These are phyloP conservation scores for Balanococcus diminutus DNA, from an alignment of 2,888 invertebrate genomes.

Conservation along the genomic window DNA sequence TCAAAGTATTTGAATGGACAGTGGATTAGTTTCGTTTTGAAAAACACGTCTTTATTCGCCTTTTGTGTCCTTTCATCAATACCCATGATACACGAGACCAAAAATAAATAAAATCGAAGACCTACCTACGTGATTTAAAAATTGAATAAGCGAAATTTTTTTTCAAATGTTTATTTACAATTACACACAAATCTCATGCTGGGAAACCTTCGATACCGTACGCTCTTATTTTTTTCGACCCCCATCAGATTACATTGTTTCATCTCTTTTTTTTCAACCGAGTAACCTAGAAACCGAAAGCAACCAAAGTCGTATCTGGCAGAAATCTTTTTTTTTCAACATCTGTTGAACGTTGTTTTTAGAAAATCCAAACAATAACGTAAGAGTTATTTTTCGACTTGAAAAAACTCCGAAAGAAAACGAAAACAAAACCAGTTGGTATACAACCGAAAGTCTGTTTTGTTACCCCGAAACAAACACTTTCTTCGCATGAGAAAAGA, in stretches of 20 bases:
- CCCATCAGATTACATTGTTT: conserved; percentile 31
- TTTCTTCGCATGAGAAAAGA: no score
- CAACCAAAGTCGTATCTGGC: not conserved
- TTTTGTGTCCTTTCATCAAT: not conserved
- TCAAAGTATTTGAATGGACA: not conserved
- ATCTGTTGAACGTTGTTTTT: conserved; percentile 20
- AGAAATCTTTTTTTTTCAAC: conserved; percentile 27
- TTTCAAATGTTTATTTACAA: not conserved
- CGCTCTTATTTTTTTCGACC: not conserved
- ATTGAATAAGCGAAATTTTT: not conserved
- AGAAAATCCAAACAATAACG: conserved; percentile 30
- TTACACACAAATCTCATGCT: not conserved
- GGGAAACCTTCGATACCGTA: not conserved
- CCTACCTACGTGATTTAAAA: not conserved
- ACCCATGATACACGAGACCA: not conserved
- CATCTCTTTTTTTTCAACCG: not conserved
- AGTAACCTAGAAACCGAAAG: conserved; percentile 8
- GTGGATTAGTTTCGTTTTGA: not conserved
- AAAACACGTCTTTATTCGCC: not conserved
- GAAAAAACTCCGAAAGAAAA: conserved; percentile 4
- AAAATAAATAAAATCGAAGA: not conserved
- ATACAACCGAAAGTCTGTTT: conserved; percentile 9
- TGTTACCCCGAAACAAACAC: conserved; percentile 4
- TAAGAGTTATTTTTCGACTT: not conserved
- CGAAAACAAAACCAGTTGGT: conserved; percentile 36